A percentile compares a stretch with the other conserved stretches of the same genome.
These are phyloP conservation scores for Paradoxurus hermaphroditus DNA, from an alignment of 2,113 vertebrate genomes.

Conservation along the genomic window DNA sequence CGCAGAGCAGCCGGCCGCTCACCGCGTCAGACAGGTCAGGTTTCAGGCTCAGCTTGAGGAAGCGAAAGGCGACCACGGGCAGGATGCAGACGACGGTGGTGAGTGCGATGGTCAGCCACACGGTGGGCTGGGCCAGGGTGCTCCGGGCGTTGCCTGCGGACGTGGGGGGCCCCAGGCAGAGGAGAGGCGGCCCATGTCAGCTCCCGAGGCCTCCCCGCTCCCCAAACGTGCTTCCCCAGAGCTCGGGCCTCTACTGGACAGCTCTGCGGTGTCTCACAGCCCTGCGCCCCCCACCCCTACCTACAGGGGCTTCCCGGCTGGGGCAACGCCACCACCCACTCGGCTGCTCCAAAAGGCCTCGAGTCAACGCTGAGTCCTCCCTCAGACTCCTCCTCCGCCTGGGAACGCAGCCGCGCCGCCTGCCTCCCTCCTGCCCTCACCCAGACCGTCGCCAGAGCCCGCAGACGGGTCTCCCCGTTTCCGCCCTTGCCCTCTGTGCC, in stretches of 20 bases:
- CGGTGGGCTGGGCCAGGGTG: conserved; percentile 91
- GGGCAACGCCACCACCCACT: background rate
- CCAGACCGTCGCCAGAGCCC: background rate
- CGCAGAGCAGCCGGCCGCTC: conserved; percentile 35
- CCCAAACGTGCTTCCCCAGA: background rate
- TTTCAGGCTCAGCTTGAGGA: conserved; percentile 94
- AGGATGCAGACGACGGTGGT: conserved; percentile 92
- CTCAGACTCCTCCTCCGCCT: background rate
- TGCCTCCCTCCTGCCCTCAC: no score
- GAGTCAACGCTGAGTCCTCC: background rate
- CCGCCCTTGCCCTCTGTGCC: background rate
- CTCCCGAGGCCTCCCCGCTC: background rate
- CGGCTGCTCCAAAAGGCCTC: background rate
- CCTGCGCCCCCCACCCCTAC: background rate
- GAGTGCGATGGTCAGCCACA: conserved; percentile 95
- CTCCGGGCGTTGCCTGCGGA: conserved; percentile 90
- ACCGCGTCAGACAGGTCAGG: conserved; percentile 95
- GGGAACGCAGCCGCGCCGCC: no score
- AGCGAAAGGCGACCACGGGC: conserved; percentile 95
- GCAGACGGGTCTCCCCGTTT: background rate
- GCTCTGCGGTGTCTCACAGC: background rate
- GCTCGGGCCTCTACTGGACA: background rate
- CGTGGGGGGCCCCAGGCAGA: rapidly evolving
- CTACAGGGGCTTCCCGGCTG: background rate
- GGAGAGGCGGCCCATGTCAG: rapidly evolving